Conservation (phyloP, 2,113 vertebrate species). For the Melanerpes aurifrons region DNA sequence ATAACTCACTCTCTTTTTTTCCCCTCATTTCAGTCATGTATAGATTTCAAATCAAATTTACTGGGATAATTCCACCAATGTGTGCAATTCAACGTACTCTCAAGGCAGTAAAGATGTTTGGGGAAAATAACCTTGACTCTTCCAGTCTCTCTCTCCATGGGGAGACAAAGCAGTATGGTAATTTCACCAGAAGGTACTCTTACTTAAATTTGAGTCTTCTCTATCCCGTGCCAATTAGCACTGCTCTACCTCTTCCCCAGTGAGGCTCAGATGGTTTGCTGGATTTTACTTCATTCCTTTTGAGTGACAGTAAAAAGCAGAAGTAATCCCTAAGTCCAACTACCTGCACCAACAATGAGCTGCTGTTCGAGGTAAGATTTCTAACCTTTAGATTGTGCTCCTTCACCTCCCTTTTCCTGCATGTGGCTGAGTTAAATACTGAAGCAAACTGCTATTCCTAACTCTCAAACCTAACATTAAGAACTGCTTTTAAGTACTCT, state of each 20-base stretch:
- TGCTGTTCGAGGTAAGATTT: not conserved
- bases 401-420: not conserved
- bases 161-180: not conserved
- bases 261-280: not conserved
- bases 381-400: not conserved
- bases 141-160: fast-evolving
- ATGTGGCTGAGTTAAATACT: not conserved
- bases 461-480: not conserved
- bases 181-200: not conserved
- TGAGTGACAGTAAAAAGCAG: not conserved
- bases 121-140: not conserved
- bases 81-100: not conserved
- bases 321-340: not conserved
- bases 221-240: not conserved
- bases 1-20: not conserved
- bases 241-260: not conserved
- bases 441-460: not conserved
- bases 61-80: not conserved
- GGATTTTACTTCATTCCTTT: not conserved
- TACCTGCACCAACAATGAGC: not conserved
- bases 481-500: not conserved
- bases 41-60: not conserved
- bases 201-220: not conserved
- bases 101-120: not conserved
- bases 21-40: not conserved